Evolutionary conservation across 1,140 invertebrate genomes (phyloP), one percentile per base, ranked within the genome.

Genomic region (Drosophila repletoides): DNA sequence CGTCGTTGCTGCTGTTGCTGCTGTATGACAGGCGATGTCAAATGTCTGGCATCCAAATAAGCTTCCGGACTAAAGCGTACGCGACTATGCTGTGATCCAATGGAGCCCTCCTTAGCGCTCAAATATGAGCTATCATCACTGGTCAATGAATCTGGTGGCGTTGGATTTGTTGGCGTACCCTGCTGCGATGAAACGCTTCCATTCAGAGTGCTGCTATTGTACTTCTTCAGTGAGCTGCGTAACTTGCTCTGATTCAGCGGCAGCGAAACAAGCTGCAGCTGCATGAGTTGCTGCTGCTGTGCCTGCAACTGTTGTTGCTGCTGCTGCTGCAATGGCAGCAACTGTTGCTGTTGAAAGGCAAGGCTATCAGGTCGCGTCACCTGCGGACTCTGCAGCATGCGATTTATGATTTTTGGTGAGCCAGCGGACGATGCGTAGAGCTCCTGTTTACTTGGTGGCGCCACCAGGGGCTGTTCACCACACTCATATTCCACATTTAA

Each of bases 51-150:
- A 52, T 92, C 92, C 12, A 91, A 63, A 84, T 94, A 93, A 0
- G 93, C 94, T 5, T 95, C 93, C 0, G 95, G 96, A 29, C 95
- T 96, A 90, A 97, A 97, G 0, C 96, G 91, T 1, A 97, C 95
- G 3, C 95, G 91, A 28, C 93, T 93, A 46, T 93, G 93, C 38
- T 91, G 92, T 19, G 88, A 89, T 2, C 93, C 92, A 61, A 92
- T 92, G 3, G 93, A 93, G 41, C 93, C 93, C 70, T 96, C 95
- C 68, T 95, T 94, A 1, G 96, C 95, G 0, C 95, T 97, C 28
- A 96, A 93, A 83, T 96, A 96, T 24, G 95, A 96, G 68, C 94
- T 95, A 69, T 97, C 95, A 46, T 96, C 96, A 70, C 95, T 96
- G 0, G 95, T 95, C 9, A 96, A 80, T 69, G 95, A 96, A 68